Percentiles rank a stretch among this genome's conserved stretches.
Evolutionary conservation across 2,113 vertebrate species (phyloP).

Genomic region (Hemiscyllium ocellatum): DNA sequence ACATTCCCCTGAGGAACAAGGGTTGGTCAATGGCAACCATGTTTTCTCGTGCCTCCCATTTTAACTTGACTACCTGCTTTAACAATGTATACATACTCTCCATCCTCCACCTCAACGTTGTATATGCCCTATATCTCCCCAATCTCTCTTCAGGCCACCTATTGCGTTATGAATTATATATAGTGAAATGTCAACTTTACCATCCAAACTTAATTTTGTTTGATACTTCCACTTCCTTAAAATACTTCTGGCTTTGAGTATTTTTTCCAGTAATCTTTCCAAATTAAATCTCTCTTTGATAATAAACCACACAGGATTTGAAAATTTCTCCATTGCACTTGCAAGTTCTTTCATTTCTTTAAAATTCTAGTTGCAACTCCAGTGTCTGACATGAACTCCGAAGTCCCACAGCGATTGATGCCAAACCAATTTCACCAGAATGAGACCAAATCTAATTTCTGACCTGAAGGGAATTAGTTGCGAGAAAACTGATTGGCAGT

Average conservation of each 20-base stretch:
- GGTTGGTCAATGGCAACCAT: neutral
- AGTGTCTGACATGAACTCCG: neutral
- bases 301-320: neutral
- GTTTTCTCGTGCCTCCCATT: neutral
- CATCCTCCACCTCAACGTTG: neutral
- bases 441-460: neutral
- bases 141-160: neutral
- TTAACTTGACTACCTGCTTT: neutral
- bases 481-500: neutral
- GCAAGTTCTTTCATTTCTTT: neutral
- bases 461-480: neutral
- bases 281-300: neutral
- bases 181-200: neutral
- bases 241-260: neutral
- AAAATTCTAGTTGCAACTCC: neutral
- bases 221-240: neutral
- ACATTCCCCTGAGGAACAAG: neutral
- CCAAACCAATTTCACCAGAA: neutral
- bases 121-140: neutral
- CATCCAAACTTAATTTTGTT: neutral
- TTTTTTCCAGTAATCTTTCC: neutral
- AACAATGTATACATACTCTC: neutral
- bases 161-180: no score
- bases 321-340: neutral
- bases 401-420: neutral